Evolutionary conservation across 1,140 invertebrate genomes (phyloP).

Genomic region (Colletes gigas): DNA sequence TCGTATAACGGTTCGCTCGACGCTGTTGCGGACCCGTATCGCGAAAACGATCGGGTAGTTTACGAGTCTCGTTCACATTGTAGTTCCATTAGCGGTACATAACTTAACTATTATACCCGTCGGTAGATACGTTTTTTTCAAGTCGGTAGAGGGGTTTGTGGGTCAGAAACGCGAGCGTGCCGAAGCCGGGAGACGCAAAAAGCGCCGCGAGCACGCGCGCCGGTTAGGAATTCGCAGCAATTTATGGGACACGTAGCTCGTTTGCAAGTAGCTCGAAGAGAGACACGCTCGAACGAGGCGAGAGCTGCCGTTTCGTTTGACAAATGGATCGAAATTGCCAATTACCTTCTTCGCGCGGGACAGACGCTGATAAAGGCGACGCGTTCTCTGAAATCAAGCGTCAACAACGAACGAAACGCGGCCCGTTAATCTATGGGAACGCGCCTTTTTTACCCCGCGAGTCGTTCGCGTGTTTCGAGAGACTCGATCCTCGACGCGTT

Average conservation of each 20-base stretch:
- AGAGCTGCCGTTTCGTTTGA: constrained; percentile 5
- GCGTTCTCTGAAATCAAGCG: constrained; percentile 10
- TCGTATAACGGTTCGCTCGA: no score
- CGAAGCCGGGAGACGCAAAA: not conserved
- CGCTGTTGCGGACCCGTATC: no score
- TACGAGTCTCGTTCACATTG: no score
- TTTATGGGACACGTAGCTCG: constrained; percentile 25
- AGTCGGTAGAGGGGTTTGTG: no score
- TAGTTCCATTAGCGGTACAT: no score
- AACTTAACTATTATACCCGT: no score
- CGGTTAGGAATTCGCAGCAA: not conserved
- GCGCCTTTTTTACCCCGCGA: not conserved
- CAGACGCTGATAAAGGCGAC: constrained; percentile 10
- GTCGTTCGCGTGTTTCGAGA: not conserved
- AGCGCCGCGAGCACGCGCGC: not conserved
- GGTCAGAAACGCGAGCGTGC: not conserved
- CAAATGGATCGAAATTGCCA: constrained; percentile 42
- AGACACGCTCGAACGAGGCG: constrained; percentile 6
- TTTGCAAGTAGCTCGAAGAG: constrained; percentile 17
- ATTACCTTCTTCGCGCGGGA: constrained; percentile 2
- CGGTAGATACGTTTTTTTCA: no score
- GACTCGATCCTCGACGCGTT: not conserved
- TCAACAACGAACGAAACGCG: constrained; percentile 4
- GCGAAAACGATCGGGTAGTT: no score
- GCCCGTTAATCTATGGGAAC: constrained; percentile 1